These are phyloP conservation scores for Vesta saturnalis DNA, from an alignment of 2,888 invertebrate genomes.

Conservation along the genomic window DNA sequence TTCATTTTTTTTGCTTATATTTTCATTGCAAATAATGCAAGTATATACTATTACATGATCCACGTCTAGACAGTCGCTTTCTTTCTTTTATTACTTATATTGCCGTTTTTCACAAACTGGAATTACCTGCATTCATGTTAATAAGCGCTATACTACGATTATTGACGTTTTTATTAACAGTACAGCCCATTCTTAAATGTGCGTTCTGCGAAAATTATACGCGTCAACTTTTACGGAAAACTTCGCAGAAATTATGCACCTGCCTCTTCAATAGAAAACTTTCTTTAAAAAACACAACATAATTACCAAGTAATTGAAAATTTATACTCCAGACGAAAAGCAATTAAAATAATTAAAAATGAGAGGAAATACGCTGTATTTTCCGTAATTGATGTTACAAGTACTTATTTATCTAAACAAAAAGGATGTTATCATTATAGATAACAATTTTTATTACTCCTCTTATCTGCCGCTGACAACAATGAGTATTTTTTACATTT, in stretches of 20 bases:
- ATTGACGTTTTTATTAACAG: neutral
- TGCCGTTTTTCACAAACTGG: slow-evolving; percentile 4
- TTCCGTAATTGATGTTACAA: neutral
- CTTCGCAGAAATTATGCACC: neutral
- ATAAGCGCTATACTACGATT: neutral
- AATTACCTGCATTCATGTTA: neutral
- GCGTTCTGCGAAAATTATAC: neutral
- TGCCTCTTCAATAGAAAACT: neutral
- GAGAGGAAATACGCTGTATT: neutral
- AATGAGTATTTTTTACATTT: no score
- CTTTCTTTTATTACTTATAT: neutral
- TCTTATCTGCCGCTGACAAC: no score
- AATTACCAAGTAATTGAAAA: neutral
- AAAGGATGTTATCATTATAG: neutral
- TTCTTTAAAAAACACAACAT: neutral
- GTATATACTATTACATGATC: neutral
- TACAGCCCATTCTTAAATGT: neutral
- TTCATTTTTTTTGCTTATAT: neutral
- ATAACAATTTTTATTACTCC: neutral
- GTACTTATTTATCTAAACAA: no score
- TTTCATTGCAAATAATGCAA: slow-evolving; percentile 10
- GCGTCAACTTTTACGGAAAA: neutral
- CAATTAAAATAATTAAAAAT: neutral
- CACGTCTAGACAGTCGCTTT: slow-evolving; percentile 11
- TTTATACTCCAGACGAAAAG: neutral